Base-by-base conservation (phyloP, 2,797 vertebrate genomes). In the Rhadinocentrus ornatus region DNA sequence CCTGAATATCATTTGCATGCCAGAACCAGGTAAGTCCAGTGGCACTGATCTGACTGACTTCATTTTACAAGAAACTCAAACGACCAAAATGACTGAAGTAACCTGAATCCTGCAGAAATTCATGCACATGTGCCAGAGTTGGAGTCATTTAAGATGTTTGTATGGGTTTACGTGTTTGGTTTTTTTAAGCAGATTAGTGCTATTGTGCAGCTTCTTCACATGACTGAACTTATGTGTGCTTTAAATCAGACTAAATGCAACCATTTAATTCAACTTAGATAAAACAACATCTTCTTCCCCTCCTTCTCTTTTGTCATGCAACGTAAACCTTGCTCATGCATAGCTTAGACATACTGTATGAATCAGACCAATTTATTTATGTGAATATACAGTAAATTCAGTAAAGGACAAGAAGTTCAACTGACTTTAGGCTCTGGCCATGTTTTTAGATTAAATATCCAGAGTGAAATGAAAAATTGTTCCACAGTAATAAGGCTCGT, bases 1-100 rank as follows among this genome's bases (percentile, higher is more conserved):
- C 39, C 35, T 62, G 44, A 66, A 75, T 78, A 75, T 71, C 57
- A 52, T 29, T 9, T 62, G 0, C 10, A 32, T 35, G 5, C 37
- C 50, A 59, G 35, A 41, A 22, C 4, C 35, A 69, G 64, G 31
- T 61, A n/a, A 27, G 57, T 46, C 68, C 41, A 52, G 32, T 1
- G 1, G 20, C 7, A 37, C 9, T 7, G 41, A 58, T 50, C 48
- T 22, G 26, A 31, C 46, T 26, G 16, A 22, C 20, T 11, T 57
- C 10, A 48, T 46, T 48, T 48, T 22, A 48, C 44, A 46, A 22
- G 20, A 22, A 22, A 22, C n/a, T 48, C 20, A 22, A 39, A n/a
- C 9, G 6, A 11, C 22, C 8, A 22, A 8, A 7, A 10, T 48
- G 7, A 48, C 18, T 22, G 46, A 9, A 20, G 46, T 48, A n/a